These are phyloP conservation scores for Lophura nycthemera DNA, from an alignment of 2,113 vertebrate species.

Conservation along the genomic window DNA sequence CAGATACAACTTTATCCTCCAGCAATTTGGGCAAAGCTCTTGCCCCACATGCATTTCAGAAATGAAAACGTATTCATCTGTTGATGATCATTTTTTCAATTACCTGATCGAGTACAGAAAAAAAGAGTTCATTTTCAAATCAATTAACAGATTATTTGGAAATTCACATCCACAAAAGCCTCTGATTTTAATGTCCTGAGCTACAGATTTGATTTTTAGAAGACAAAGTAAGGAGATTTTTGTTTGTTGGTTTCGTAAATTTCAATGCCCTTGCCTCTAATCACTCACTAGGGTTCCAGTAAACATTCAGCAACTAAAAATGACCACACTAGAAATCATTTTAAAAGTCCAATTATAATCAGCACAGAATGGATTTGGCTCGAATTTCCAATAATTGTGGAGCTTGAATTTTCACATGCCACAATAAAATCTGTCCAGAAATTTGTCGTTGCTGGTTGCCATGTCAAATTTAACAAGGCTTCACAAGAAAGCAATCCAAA, in stretches of 20 bases:
- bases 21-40: neutral
- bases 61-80: neutral
- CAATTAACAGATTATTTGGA: neutral
- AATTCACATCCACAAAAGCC: neutral
- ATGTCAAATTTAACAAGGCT: neutral
- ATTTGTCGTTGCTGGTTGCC: neutral
- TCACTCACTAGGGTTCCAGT: neutral
- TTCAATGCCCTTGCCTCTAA: neutral
- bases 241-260: fast-evolving
- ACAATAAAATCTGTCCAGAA: neutral
- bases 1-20: neutral
- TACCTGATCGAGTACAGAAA: neutral
- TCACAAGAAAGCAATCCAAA: neutral
- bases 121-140: neutral
- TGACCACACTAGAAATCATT: neutral
- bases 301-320: neutral
- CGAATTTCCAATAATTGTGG: neutral
- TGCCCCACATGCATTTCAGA: neutral
- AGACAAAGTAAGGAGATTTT: neutral
- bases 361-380: neutral
- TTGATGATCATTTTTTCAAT: neutral
- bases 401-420: neutral
- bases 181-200: neutral
- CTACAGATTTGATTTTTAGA: neutral
- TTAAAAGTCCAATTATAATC: neutral